These are phyloP conservation scores for Sminthurinus aureus DNA, from an alignment of 2,888 invertebrate genomes.

Conservation along the genomic window DNA sequence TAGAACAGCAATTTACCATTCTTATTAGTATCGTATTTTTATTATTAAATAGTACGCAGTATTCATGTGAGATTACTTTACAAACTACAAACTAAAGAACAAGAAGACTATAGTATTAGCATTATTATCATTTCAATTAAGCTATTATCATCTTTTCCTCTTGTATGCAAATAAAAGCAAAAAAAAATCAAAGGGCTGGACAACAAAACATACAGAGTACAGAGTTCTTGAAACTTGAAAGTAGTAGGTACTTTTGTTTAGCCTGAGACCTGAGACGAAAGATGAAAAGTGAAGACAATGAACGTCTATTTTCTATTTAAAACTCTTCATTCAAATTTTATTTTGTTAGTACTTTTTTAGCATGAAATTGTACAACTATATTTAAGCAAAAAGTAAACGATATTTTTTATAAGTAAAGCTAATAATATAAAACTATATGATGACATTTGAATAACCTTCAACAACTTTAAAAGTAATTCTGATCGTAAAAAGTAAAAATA, in stretches of 20 bases:
- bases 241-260: not conserved
- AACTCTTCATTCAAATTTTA: not conserved
- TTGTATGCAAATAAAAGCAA: not conserved
- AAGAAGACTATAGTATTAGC: too few species aligned
- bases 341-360: not conserved
- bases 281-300: not conserved
- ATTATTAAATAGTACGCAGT: too few species aligned
- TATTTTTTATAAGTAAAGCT: too few species aligned
- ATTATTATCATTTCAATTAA: not conserved
- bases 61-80: too few species aligned
- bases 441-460: too few species aligned
- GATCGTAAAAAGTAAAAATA: too few species aligned
- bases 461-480: too few species aligned
- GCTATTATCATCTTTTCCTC: not conserved
- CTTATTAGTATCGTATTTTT: not conserved
- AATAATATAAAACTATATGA: too few species aligned
- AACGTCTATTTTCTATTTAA: not conserved
- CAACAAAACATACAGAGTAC: not conserved
- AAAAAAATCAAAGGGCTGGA: not conserved
- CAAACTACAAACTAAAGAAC: too few species aligned
- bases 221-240: not conserved
- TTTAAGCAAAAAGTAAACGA: too few species aligned
- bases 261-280: not conserved
- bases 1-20: not conserved
- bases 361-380: too few species aligned